Evolutionary conservation across 2,797 vertebrate genomes (phyloP).

Genomic region (Xyrichtys novacula): DNA sequence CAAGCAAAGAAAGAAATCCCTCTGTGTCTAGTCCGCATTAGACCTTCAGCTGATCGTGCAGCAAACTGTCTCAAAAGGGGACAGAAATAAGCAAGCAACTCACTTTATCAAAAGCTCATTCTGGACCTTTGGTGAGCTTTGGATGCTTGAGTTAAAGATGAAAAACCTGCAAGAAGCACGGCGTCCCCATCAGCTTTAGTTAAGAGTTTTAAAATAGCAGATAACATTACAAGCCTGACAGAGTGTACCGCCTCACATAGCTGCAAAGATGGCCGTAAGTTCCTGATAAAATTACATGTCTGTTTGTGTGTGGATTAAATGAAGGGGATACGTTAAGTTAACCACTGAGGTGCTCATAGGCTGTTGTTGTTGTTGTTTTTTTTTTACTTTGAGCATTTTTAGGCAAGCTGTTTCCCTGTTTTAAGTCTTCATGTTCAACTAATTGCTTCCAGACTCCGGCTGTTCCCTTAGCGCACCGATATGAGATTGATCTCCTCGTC

Average conservation of each 20-base stretch:
- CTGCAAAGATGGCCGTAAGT: not conserved
- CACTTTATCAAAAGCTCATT: no score
- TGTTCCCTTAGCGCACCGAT: constrained; percentile 21
- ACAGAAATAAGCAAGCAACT: no score
- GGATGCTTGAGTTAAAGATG: not conserved
- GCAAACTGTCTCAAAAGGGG: no score
- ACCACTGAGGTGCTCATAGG: not conserved
- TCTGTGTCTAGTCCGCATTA: not conserved
- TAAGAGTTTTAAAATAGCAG: constrained; percentile 8
- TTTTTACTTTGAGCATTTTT: constrained; percentile 20
- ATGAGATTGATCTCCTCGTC: constrained; percentile 42
- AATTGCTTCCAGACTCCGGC: constrained; percentile 23
- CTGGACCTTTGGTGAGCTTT: no score
- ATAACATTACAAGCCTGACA: not conserved
- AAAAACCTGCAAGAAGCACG: not conserved
- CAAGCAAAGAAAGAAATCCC: no score
- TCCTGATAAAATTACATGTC: not conserved
- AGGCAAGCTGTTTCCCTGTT: not conserved
- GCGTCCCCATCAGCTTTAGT: not conserved
- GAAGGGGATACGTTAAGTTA: constrained; percentile 5
- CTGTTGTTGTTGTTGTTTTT: constrained; percentile 15
- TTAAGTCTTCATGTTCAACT: constrained; percentile 31
- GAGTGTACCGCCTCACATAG: not conserved
- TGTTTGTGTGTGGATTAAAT: constrained; percentile 7
- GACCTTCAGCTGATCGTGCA: no score